Base-by-base conservation (phyloP, 2,888 invertebrate species). In the Anorthoa munda region DNA sequence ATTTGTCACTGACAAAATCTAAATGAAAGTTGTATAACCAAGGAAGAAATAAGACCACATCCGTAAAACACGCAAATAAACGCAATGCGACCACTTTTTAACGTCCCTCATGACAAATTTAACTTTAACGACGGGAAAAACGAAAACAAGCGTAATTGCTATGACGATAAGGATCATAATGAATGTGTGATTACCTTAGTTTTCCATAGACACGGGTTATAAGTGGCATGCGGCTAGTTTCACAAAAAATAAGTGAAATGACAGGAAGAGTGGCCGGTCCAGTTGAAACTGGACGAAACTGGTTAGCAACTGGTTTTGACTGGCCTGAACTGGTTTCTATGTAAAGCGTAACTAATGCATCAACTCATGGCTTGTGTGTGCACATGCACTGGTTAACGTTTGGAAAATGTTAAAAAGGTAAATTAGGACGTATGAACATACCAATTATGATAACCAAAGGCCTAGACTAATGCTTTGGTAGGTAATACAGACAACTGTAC, bases 251-350 rank as follows among this genome's bases (percentile, higher is more conserved):
- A 86, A 92, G 89, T 90, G 91, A 91, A 93, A 92, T 89, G 92
- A 91, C 92, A 91, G 93, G 92, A 93, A 92, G 91, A 91, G 89
- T 89, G 91, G 82, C 86, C 86, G 68, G 79, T 87, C 89, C 85
- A 85, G 89, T 88, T 88, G 73, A 64, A 31, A 74, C 64, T 84
- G 79, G 86, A 71, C 72, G 65, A 56, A 78, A 85, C 85, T 82
- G 83, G 87, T 79, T 73, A n/a, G 56, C 53, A 87, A 91, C 90
- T 82, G 86, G 91, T 88, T 86, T 17, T 48, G 86, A 92, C 90
- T 82, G 85, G 89, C 85, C 79, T 23, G 60, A 85, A 87, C 88
- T 85, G 86, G 91, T 86, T 86, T 72, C 64, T 71, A 72, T 53
- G 78, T 75, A 68, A 74, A 79, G 82, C 80, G 81, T 78, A 81